Base-by-base conservation (phyloP, 1,140 invertebrate genomes). In the Xylocopa sonorina region DNA sequence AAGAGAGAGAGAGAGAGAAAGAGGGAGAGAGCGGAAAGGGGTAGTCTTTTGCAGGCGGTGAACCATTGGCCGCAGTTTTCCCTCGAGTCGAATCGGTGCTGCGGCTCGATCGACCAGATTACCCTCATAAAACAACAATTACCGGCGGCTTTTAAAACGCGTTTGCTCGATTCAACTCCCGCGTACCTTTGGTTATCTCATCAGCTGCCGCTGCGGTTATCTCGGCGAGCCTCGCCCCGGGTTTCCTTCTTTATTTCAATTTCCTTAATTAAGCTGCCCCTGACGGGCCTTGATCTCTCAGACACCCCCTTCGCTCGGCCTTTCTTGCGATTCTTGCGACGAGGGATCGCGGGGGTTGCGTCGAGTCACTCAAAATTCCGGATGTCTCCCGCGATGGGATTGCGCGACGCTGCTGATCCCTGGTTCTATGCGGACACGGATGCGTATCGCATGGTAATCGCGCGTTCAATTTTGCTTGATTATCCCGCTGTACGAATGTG, bases 51-150 rank as follows among this genome's bases (percentile, higher is more conserved):
- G 29, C 51, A 55, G 7, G 7, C 62, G 21, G n/a, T 12, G 68
- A 66, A 55, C 63, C 32, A 6, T 10, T 16, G 57, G 66, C 34
- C 62, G 78, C 48, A 84, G 41, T 78, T 78, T 81, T 78, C 68
- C 29, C 55, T 48, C 29, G 38, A 63, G 41, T 53, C 14, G 55
- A 1, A 75, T 85, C 69, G 69, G 46, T 53, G 75, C 78, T 75
- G 80, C 71, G 53, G 46, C 9, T 21, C 73, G 73, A 81, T 71
- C 34, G 29, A 32, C n/a, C 16, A 53, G 80, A 85, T 77, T 73
- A 63, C 80, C 58, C 57, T 73, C 80, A n/a, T 85, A 80, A 82
- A 86, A 82, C 80, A 76, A 85, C 83, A 85, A 86, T 85, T 85
- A 85, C 55, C 50, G 27, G 21, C 3, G 53, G 58, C 75, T 79